phyloP scores from a whole-genome alignment of 1,140 invertebrate species.

The Leptopilina boulardi region DNA sequence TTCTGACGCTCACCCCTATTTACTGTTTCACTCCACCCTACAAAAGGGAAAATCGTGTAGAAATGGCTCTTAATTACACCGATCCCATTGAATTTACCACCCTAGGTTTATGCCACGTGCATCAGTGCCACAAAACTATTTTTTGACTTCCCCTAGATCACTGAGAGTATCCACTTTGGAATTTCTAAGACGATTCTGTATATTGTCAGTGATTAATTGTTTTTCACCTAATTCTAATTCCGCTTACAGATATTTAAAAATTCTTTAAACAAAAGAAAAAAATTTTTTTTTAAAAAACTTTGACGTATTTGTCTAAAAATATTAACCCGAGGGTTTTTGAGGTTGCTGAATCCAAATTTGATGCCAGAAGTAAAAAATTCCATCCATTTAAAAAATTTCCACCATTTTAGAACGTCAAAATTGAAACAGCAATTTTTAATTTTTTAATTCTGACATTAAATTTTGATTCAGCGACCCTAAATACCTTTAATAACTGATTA shows the following conservation, averaged over 20 bases:
- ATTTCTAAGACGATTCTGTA: conserved; percentile 23
- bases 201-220: conserved; percentile 7
- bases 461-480: no score
- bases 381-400: no score
- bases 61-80: conserved; percentile 77
- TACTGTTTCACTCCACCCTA: conserved; percentile 63
- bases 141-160: conserved; percentile 49
- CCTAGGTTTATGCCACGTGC: conserved; percentile 63
- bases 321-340: no score
- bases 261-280: conserved; percentile 14
- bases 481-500: no score
- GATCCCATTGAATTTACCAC: conserved; percentile 73
- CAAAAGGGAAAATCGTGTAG: conserved; percentile 70
- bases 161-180: conserved; percentile 40
- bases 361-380: no score
- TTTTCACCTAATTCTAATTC: not conserved
- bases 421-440: no score
- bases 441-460: no score
- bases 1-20: conserved; percentile 63
- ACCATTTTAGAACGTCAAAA: no score
- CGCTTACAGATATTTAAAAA: conserved; percentile 2
- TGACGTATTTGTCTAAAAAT: no score
- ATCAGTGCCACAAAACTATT: conserved; percentile 62
- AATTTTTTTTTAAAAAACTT: no score
- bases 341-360: no score